Evolutionary conservation across 2,797 vertebrate genomes (phyloP).

Genomic region (Acanthis flammea): DNA sequence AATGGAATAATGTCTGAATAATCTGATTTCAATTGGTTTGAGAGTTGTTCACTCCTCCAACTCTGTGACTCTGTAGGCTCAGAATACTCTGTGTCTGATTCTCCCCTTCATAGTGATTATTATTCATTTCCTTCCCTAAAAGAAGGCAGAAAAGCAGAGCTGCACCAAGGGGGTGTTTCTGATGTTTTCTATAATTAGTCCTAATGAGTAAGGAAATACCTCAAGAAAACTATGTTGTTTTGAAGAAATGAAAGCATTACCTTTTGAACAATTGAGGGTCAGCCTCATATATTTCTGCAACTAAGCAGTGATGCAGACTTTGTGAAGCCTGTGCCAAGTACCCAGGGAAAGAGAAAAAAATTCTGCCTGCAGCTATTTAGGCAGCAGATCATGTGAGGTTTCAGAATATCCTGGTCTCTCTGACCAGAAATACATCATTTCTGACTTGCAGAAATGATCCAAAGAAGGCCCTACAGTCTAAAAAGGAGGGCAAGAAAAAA

Average conservation of each 20-base stretch:
- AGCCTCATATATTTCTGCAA: background rate
- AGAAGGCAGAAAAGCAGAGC: background rate
- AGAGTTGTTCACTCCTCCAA: background rate
- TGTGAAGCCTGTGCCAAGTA: background rate
- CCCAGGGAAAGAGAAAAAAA: background rate
- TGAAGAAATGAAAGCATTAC: background rate
- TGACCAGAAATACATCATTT: background rate
- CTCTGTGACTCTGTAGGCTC: background rate
- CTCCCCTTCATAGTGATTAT: background rate
- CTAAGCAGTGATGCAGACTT: background rate
- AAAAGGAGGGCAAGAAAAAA: background rate
- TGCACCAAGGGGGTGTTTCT: accelerated
- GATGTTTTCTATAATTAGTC: background rate
- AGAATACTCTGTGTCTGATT: background rate
- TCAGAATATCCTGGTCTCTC: background rate
- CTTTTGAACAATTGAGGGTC: background rate
- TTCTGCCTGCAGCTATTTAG: background rate
- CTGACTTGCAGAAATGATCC: background rate
- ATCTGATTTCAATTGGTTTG: background rate
- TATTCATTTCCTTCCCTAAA: background rate
- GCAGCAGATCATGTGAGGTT: background rate
- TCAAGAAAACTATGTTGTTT: background rate
- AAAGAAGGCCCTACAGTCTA: background rate
- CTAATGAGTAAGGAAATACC: background rate
- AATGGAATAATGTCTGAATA: background rate